phyloP scores from a whole-genome alignment of 2,797 vertebrate species.

The Sciurus carolinensis region DNA sequence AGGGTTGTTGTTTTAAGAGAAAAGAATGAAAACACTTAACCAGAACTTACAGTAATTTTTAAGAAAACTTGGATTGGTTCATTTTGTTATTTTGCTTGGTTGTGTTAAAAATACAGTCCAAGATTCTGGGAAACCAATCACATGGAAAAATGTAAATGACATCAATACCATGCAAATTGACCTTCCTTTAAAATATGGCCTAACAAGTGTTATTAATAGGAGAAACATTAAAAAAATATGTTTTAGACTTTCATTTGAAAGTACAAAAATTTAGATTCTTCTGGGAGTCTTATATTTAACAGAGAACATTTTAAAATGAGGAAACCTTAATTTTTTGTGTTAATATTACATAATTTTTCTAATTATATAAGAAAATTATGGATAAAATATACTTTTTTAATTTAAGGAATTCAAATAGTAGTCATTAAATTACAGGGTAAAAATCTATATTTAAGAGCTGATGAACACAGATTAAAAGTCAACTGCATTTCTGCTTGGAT shows the following conservation, averaged over 20 bases:
- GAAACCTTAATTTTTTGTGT: slow-evolving; percentile 42
- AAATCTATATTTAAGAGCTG: slow-evolving; percentile 37
- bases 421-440: slow-evolving; percentile 11
- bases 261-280: slow-evolving; percentile 41
- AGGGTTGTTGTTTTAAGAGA: neutral
- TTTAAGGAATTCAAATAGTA: neutral
- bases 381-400: neutral
- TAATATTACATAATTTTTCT: slow-evolving; percentile 5
- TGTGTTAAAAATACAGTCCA: neutral
- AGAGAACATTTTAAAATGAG: neutral
- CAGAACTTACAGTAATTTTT: neutral
- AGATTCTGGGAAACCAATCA: neutral
- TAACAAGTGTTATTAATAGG: slow-evolving; percentile 20
- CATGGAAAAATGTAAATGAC: slow-evolving; percentile 32
- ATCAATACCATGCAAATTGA: slow-evolving; percentile 12
- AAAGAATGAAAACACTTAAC: slow-evolving; percentile 43
- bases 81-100: slow-evolving; percentile 46
- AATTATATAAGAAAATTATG: slow-evolving; percentile 1
- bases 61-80: slow-evolving; percentile 7
- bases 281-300: neutral
- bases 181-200: neutral
- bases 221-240: slow-evolving; percentile 39
- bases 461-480: slow-evolving; percentile 42
- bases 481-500: neutral
- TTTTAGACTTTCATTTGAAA: slow-evolving; percentile 28